Percentiles rank a stretch among this genome's conserved stretches.
These are phyloP conservation scores for Orchesella cincta DNA, from an alignment of 1,140 invertebrate species.

Conservation along the genomic window DNA sequence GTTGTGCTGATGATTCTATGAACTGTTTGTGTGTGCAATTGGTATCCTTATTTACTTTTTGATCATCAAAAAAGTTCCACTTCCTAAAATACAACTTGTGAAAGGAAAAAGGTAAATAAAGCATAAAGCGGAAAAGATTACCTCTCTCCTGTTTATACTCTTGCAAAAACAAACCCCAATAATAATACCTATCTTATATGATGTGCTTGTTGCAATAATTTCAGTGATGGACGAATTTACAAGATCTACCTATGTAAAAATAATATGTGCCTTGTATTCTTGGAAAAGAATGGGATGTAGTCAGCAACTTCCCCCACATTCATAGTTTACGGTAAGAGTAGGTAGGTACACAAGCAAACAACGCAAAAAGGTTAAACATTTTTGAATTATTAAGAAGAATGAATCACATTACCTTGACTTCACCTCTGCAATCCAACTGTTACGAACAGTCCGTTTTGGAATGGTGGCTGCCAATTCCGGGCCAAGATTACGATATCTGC, in stretches of 20 bases:
- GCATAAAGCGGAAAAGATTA: constrained; percentile 16
- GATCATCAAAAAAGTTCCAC: background rate
- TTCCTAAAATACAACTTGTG: background rate
- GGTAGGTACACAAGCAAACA: too few species aligned
- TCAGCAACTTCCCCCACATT: too few species aligned
- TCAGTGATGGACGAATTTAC: too few species aligned
- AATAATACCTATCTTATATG: too few species aligned
- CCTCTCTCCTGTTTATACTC: background rate
- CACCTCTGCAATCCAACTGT: constrained; percentile 41
- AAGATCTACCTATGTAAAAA: too few species aligned
- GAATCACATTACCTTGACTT: constrained; percentile 31
- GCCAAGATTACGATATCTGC: constrained; percentile 47
- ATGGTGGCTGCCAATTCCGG: constrained; percentile 50
- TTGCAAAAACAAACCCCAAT: too few species aligned
- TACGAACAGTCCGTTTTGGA: constrained; percentile 43
- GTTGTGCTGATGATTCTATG: too few species aligned
- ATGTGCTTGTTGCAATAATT: too few species aligned
- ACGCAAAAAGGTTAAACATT: background rate
- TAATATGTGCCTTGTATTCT: too few species aligned
- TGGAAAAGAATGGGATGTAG: too few species aligned
- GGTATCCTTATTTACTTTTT: background rate
- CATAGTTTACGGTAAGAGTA: too few species aligned
- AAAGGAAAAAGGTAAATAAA: constrained; percentile 1
- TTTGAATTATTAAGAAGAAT: background rate
- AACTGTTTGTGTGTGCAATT: too few species aligned